phyloP scores from a whole-genome alignment of 2,113 vertebrate species.

The Monarcha castaneiventris region DNA sequence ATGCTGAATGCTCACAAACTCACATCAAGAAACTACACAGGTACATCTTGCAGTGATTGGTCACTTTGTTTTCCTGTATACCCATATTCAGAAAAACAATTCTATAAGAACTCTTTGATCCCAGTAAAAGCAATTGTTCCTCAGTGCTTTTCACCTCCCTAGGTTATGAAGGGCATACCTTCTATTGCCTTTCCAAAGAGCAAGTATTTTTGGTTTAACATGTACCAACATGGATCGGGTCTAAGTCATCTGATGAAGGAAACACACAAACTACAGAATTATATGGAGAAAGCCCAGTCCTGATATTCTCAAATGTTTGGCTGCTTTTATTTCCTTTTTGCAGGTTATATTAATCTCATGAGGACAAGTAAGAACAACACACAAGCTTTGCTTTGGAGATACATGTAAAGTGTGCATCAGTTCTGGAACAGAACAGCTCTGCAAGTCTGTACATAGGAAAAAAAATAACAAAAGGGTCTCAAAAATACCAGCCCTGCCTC shows the following conservation, averaged over 20 bases:
- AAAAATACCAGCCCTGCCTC: slow-evolving; percentile 9
- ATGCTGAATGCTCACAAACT: not conserved
- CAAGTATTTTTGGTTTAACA: not conserved
- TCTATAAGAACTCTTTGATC: not conserved
- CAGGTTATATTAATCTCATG: not conserved
- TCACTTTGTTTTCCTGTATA: not conserved
- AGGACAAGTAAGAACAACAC: not conserved
- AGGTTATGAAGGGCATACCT: not conserved
- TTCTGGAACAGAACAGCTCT: not conserved
- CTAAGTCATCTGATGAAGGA: not conserved
- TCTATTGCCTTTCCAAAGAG: not conserved
- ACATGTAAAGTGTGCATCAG: not conserved
- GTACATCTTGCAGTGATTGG: not conserved
- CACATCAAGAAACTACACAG: not conserved
- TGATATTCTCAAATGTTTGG: not conserved
- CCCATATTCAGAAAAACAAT: not conserved
- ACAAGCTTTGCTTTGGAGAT: not conserved
- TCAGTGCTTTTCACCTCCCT: not conserved
- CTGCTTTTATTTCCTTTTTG: not conserved
- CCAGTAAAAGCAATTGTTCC: not conserved
- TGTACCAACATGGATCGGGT: not conserved
- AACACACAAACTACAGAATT: not conserved
- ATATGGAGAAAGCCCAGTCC: not conserved
- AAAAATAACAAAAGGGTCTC: not conserved
- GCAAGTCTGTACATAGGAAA: not conserved